Percentiles rank a stretch among this genome's conserved stretches.
phyloP scores from a whole-genome alignment of 2,888 invertebrate species.

The Argyresthia albistria region DNA sequence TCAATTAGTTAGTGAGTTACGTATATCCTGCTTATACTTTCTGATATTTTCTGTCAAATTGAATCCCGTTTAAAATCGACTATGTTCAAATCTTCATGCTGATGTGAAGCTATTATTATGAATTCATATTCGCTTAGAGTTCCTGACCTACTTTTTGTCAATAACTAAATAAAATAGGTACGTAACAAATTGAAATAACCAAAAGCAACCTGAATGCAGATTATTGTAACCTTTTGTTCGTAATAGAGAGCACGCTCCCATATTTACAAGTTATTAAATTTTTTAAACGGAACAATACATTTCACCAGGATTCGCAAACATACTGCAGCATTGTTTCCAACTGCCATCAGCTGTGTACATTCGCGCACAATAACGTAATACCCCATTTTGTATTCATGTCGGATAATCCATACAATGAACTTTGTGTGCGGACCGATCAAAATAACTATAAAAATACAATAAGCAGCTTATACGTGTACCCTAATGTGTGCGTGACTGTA shows the following conservation, averaged over 20 bases:
- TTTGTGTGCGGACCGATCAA: constrained; percentile 56
- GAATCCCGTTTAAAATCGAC: no score
- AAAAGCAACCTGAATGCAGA: no score
- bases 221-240: no score
- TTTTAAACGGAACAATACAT: constrained; percentile 24
- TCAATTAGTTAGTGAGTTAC: no score
- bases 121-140: no score
- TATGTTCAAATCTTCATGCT: no score
- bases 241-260: constrained; percentile 15
- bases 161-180: no score
- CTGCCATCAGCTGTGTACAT: constrained; percentile 61
- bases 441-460: constrained; percentile 72
- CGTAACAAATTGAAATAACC: no score
- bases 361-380: constrained; percentile 46
- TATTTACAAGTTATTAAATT: constrained; percentile 50
- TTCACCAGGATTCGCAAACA: constrained; percentile 52
- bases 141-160: no score
- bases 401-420: constrained; percentile 54
- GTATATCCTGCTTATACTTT: no score
- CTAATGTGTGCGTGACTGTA: constrained; percentile 46
- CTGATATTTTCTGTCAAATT: no score
- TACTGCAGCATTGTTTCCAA: constrained; percentile 34
- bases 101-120: no score
- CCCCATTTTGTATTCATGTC: constrained; percentile 55
- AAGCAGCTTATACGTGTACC: constrained; percentile 64